Conservation (phyloP, 2,888 invertebrate genomes). For the Hylaea fasciaria region DNA sequence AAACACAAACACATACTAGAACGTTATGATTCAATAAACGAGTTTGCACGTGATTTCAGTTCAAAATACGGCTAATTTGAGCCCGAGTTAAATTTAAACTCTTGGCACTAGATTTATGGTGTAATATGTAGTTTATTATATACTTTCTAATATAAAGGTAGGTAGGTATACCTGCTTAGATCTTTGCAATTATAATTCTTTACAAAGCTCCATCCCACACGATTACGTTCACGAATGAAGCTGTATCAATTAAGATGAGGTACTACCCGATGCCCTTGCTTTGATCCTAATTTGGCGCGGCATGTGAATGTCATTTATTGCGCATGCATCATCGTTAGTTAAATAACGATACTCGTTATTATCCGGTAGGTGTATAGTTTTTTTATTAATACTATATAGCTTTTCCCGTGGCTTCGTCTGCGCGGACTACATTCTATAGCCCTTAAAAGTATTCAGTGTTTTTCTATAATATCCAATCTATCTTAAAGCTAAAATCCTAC, state of each 20-base stretch:
- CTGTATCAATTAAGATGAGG: conserved; percentile 12
- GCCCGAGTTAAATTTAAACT: not conserved
- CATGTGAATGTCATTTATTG: conserved; percentile 22
- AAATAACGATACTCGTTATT: not conserved
- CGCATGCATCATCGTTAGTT: conserved; percentile 13
- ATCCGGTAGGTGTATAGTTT: no score
- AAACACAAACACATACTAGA: conserved; percentile 10
- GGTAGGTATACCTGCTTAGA: no score
- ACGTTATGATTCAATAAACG: conserved; percentile 9
- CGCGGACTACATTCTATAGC: no score
- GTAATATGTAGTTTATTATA: no score
- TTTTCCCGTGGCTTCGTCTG: no score
- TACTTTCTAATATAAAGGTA: no score
- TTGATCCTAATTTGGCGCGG: conserved; percentile 16
- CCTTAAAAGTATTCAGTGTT: no score
- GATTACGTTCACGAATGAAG: not conserved
- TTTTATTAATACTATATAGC: no score
- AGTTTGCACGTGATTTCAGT: conserved; percentile 7
- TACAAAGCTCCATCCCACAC: conserved; percentile 2
- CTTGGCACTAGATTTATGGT: no score
- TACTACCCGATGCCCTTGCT: conserved; percentile 30
- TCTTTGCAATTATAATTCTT: no score
- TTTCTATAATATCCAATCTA: no score
- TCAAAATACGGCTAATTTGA: not conserved
- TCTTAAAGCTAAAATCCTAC: no score